Conservation (phyloP, 2,113 vertebrate species). For the Capreolus pygargus region DNA sequence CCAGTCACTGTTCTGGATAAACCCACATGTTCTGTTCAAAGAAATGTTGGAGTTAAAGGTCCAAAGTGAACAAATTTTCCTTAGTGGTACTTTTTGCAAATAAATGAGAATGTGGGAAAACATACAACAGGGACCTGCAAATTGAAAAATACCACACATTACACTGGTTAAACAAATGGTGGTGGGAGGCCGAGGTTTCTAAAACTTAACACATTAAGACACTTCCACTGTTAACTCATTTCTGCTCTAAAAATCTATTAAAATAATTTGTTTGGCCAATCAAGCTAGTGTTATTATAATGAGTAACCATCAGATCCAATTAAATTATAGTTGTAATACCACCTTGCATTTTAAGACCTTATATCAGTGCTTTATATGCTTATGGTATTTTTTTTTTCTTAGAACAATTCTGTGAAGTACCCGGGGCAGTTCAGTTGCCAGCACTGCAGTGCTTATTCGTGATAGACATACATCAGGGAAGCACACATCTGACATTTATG, state of each 20-base stretch:
- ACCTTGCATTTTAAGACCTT: neutral
- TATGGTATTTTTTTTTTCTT: neutral
- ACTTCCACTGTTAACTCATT: neutral
- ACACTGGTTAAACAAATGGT: neutral
- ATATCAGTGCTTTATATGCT: neutral
- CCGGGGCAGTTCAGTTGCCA: neutral
- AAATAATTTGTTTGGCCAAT: neutral
- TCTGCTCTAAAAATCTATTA: neutral
- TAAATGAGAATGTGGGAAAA: neutral
- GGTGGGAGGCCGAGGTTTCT: neutral
- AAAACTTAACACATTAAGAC: neutral
- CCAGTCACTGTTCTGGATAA: neutral
- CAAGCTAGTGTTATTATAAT: neutral
- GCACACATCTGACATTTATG: neutral
- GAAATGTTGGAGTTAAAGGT: neutral
- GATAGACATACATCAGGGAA: neutral
- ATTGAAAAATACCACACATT: neutral
- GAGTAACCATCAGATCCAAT: neutral
- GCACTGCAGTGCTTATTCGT: neutral
- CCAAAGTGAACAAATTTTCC: neutral
- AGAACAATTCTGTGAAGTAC: neutral
- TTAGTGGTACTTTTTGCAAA: neutral
- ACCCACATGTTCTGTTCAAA: neutral
- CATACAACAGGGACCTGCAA: neutral
- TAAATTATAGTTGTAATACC: neutral